Evolutionary conservation across 2,797 vertebrate species (phyloP).

Genomic region (Channa striata): DNA sequence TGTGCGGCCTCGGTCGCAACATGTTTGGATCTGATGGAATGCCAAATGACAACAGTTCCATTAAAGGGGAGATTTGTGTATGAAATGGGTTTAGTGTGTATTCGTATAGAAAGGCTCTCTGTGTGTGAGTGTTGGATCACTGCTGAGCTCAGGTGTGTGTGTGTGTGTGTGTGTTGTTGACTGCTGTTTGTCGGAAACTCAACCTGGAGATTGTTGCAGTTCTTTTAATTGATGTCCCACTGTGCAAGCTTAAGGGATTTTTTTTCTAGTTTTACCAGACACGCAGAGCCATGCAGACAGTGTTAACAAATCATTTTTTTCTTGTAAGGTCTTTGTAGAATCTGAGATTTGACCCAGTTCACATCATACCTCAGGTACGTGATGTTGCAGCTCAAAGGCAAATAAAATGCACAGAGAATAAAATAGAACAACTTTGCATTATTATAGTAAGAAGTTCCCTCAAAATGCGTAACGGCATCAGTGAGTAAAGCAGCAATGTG

Average conservation of each 20-base stretch:
- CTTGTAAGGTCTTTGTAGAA: no score
- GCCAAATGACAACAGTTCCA: not conserved
- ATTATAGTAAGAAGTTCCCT: no score
- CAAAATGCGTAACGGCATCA: not conserved
- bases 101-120: not conserved
- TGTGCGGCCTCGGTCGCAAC: constrained; percentile 20
- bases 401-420: not conserved
- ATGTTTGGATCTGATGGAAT: constrained; percentile 38
- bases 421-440: not conserved
- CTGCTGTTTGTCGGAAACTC: no score
- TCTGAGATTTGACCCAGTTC: not conserved
- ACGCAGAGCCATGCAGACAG: no score
- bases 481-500: not conserved
- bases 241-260: no score
- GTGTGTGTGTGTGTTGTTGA: no score
- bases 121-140: not conserved
- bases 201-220: no score
- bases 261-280: no score
- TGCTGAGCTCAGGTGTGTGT: not conserved
- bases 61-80: not conserved
- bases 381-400: not conserved
- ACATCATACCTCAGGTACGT: not conserved
- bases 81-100: not conserved
- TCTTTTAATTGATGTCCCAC: no score
- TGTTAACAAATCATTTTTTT: no score